A percentile compares a stretch with the other conserved stretches of the same genome.
Conservation (phyloP, 2,113 vertebrate species). For the Origma solitaria region DNA sequence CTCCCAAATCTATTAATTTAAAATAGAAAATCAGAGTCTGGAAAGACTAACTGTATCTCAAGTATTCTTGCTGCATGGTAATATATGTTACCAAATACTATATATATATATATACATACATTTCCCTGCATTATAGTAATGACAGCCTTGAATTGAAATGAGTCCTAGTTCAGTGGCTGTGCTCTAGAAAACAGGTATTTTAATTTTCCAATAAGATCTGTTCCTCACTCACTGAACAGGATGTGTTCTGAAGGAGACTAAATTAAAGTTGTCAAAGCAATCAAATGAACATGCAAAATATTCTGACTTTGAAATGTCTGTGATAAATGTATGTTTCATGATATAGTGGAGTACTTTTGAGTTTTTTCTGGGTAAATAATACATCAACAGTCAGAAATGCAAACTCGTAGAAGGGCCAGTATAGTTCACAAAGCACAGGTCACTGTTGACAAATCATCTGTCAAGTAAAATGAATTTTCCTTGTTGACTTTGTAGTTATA, state of each 20-base stretch:
- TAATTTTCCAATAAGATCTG: neutral
- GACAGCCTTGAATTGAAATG: neutral
- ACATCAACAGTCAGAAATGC: neutral
- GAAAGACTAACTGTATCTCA: neutral
- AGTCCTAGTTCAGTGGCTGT: neutral
- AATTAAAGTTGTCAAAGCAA: neutral
- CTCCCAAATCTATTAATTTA: neutral
- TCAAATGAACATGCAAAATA: neutral
- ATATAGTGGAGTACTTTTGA: neutral
- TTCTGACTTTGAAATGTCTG: neutral
- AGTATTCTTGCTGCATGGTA: neutral
- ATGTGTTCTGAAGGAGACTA: neutral
- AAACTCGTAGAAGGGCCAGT: neutral
- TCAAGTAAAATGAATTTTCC: neutral
- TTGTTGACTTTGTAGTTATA: neutral
- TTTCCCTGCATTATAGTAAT: neutral
- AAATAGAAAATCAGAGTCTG: neutral
- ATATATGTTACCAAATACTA: neutral
- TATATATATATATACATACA: neutral
- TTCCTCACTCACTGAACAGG: neutral
- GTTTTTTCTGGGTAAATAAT: neutral
- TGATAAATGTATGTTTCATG: neutral
- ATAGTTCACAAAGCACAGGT: neutral
- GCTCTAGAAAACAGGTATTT: neutral
- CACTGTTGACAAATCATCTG: neutral